Conservation (phyloP, 1,140 invertebrate genomes). For the Diuraphis noxia region DNA sequence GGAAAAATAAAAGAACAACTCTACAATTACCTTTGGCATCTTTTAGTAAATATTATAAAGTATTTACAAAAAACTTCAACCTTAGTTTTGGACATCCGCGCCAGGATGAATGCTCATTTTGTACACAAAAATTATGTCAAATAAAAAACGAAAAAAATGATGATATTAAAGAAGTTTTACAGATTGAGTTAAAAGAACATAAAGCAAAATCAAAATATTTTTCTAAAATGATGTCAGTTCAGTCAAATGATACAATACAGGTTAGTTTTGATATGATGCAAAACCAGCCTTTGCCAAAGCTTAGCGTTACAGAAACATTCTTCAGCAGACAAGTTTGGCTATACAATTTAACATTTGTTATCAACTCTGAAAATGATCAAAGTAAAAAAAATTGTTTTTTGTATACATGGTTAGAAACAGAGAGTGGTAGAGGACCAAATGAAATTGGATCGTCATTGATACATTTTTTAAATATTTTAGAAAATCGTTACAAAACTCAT, state of each 20-base stretch:
- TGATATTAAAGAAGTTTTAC: not conserved
- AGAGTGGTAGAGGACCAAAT: not conserved
- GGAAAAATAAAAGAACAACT: not conserved
- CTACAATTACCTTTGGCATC: not conserved
- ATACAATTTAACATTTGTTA: not conserved
- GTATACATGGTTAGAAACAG: not conserved
- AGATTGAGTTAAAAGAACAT: not conserved
- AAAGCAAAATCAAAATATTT: not conserved
- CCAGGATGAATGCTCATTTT: not conserved
- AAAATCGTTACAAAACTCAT: not conserved
- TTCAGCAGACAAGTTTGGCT: not conserved
- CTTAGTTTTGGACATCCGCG: not conserved
- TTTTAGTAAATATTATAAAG: not conserved
- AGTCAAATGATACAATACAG: not conserved
- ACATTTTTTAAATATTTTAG: not conserved
- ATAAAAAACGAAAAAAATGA: not conserved
- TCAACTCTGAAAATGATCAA: not conserved
- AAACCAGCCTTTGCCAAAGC: not conserved
- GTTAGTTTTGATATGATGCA: conserved; percentile 6
- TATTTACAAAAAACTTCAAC: not conserved
- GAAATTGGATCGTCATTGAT: not conserved
- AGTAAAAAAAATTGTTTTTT: conserved; percentile 12
- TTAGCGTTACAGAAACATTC: not conserved
- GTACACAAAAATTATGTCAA: not conserved
- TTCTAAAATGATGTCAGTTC: not conserved